A percentile compares a stretch with the other conserved stretches of the same genome.
Conservation (phyloP, 2,797 vertebrate species). For the Spinibarbus caldwelli region DNA sequence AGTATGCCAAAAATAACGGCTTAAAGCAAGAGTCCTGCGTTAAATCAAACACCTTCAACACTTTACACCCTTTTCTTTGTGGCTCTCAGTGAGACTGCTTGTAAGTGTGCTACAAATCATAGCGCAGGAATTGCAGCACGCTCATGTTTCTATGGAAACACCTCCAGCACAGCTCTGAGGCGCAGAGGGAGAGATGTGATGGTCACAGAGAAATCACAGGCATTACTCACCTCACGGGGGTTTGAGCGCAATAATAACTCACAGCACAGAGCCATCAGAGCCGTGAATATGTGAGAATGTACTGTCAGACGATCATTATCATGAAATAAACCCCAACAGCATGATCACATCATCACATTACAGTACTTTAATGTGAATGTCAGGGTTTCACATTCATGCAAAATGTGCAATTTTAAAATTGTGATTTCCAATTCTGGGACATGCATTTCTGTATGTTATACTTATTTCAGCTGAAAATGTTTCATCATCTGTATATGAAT, state of each 20-base stretch:
- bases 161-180: constrained; percentile 46
- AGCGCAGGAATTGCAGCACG: constrained; percentile 33
- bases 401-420: neutral
- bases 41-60: constrained; percentile 46
- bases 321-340: neutral
- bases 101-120: constrained; percentile 38
- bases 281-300: neutral
- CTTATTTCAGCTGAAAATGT: neutral
- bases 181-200: too few species aligned
- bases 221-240: constrained; percentile 28
- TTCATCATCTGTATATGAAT: neutral
- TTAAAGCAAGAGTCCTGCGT: neutral
- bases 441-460: neutral
- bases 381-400: neutral
- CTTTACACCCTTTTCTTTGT: constrained; percentile 20
- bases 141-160: constrained; percentile 60
- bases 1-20: neutral
- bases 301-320: neutral
- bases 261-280: too few species aligned
- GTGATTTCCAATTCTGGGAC: neutral
- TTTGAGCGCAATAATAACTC: constrained; percentile 12
- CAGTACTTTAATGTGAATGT: neutral
- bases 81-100: neutral
- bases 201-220: constrained; percentile 22
- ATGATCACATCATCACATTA: neutral